Base-by-base conservation (phyloP, 2,888 invertebrate genomes). In the Drosophila phalerata region DNA sequence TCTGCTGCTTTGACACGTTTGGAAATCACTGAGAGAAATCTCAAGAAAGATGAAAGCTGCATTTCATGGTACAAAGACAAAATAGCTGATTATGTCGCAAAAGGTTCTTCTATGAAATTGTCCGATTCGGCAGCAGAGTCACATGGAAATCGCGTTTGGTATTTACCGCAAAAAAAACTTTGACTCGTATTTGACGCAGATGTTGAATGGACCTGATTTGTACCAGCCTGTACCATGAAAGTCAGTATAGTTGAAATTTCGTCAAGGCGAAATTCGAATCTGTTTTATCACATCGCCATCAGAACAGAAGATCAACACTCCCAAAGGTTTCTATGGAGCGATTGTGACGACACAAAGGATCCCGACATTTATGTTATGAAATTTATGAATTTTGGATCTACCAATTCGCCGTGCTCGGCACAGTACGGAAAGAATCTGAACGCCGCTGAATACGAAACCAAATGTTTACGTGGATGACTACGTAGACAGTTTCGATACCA, bases 31-130 rank as follows among this genome's bases (percentile, higher is more conserved):
- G 49, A 34, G 6, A 49, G 17, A 2, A 49, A 49, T 11, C 17
- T 49, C 0, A 32, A 11, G 11, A 15, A 49, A 32, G 10, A 32
- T 11, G 17, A 49, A 25, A 4, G 25, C 25, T 25, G 15, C 0
- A 17, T 19, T 5, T 15, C 15, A 34, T 32, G 32, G 32, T 34
- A 32, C 17, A 32, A 5, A 1, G 30, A 30, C 11, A 48, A 11
- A 48, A 17, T 48, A 5, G 5, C 5, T 2, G 32, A 32, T 1
- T 48, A 48, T 30, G 11, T 19, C 9, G 11, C n/a, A 4, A 17
- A 48, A 48, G 48, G 48, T 9, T 48, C 32, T 48, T 32, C 48
- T 22, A 32, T 2, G 17, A 48, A 48, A 30, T 15, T 48, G 9
- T n/a, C n/a, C 0, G 1, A 11, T 2, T 11, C 3, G 8, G 30